A percentile compares a stretch with the other conserved stretches of the same genome.
phyloP scores from a whole-genome alignment of 2,797 vertebrate genomes.

The Nannoperca australis region DNA sequence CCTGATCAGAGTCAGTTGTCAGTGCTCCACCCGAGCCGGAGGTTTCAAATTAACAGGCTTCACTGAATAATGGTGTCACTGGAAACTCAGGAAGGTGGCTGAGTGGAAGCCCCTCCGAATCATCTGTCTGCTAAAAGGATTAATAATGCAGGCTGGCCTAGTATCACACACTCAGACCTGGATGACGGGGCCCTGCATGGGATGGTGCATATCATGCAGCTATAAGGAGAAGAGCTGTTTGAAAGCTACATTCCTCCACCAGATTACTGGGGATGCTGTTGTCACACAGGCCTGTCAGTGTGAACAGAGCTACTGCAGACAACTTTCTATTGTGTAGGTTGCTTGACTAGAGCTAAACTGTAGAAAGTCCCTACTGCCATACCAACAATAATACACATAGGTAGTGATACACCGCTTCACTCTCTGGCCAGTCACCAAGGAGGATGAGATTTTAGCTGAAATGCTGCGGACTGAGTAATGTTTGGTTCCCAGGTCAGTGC shows the following conservation, averaged over 20 bases:
- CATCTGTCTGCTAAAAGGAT: constrained; percentile 70
- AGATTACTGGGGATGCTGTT: constrained; percentile 34
- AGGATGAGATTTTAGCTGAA: background rate
- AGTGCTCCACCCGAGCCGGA: constrained; percentile 10
- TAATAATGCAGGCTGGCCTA: constrained; percentile 79
- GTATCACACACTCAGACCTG: constrained; percentile 68
- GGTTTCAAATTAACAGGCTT: constrained; percentile 69
- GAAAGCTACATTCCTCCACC: constrained; percentile 34
- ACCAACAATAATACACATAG: background rate
- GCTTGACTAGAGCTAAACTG: background rate
- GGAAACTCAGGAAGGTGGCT: constrained; percentile 64
- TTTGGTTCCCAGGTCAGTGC: constrained; percentile 5
- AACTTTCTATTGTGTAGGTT: background rate
- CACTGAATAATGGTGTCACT: constrained; percentile 71
- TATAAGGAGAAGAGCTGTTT: constrained; percentile 26
- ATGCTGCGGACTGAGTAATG: background rate
- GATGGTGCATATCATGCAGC: constrained; percentile 36
- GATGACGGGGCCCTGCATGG: constrained; percentile 43
- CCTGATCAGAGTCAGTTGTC: constrained; percentile 37
- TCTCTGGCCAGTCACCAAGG: background rate
- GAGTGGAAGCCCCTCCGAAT: constrained; percentile 69
- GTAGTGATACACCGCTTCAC: no score
- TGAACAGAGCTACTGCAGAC: constrained; percentile 18
- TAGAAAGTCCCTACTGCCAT: background rate
- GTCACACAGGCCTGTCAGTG: constrained; percentile 34